phyloP scores from a whole-genome alignment of 1,140 invertebrate genomes.

The Calosoma granatense region DNA sequence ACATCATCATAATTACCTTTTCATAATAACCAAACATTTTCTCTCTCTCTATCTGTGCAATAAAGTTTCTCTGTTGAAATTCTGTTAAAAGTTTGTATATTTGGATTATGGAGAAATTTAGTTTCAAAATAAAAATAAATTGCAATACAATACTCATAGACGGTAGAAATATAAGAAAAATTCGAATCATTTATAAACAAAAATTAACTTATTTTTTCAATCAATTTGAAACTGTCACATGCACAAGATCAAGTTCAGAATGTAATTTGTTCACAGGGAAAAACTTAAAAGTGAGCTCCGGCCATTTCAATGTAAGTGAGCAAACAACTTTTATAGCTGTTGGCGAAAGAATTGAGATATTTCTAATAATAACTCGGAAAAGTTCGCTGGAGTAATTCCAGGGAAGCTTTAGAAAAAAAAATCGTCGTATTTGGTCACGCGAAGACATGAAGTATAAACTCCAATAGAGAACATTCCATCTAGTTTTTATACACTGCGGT shows the following conservation, averaged over 20 bases:
- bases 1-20: too few species aligned
- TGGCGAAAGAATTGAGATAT: neutral
- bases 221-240: constrained; percentile 8
- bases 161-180: neutral
- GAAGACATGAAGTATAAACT: neutral
- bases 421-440: neutral
- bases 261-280: neutral
- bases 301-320: neutral
- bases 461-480: too few species aligned
- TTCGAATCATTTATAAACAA: neutral
- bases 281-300: neutral
- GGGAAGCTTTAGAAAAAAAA: neutral
- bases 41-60: neutral
- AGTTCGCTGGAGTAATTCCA: neutral
- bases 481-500: too few species aligned
- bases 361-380: constrained; percentile 1
- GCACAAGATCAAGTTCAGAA: neutral
- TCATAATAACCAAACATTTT: too few species aligned
- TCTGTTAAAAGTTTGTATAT: too few species aligned
- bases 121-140: too few species aligned
- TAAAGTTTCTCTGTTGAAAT: neutral
- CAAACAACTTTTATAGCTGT: neutral
- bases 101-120: too few species aligned
- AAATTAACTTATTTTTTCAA: constrained; percentile 1
- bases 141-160: too few species aligned